A percentile compares a stretch with the other conserved stretches of the same genome.
Conservation (phyloP, 2,888 invertebrate genomes). For the Epinotia nisella region DNA sequence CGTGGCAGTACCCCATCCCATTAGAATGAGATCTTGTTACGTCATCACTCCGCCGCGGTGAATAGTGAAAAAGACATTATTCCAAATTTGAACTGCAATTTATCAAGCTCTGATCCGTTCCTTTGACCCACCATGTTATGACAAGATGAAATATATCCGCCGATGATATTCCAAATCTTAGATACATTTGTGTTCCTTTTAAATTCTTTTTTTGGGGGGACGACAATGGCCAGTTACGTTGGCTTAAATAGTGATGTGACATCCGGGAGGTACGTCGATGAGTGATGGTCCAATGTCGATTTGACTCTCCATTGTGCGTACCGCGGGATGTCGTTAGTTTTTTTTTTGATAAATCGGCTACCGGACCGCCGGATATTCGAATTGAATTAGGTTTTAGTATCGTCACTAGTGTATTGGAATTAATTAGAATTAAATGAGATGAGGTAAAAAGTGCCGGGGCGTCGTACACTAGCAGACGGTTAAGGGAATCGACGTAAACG, state of each 20-base stretch:
- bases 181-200: conserved; percentile 67
- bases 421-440: conserved; percentile 20
- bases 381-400: conserved; percentile 21
- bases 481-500: not conserved
- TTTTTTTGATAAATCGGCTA: conserved; percentile 57
- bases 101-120: conserved; percentile 78
- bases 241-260: conserved; percentile 71
- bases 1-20: conserved; percentile 58
- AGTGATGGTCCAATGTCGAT: conserved; percentile 64
- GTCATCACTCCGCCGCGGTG: conserved; percentile 74
- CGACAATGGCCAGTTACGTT: conserved; percentile 57
- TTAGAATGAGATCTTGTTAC: conserved; percentile 67
- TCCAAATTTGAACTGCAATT: conserved; percentile 82
- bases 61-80: conserved; percentile 84
- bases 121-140: conserved; percentile 83
- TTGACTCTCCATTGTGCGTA: conserved; percentile 49
- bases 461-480: not conserved
- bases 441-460: not conserved
- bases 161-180: conserved; percentile 79
- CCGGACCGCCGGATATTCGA: conserved; percentile 29
- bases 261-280: conserved; percentile 74
- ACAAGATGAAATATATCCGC: conserved; percentile 82
- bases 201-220: conserved; percentile 57
- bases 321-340: conserved; percentile 57
- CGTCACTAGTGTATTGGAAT: conserved; percentile 18